Percentiles rank a stretch among this genome's conserved stretches.
These are phyloP conservation scores for Eupristina koningsbergeri DNA, from an alignment of 1,140 invertebrate genomes.

Conservation along the genomic window DNA sequence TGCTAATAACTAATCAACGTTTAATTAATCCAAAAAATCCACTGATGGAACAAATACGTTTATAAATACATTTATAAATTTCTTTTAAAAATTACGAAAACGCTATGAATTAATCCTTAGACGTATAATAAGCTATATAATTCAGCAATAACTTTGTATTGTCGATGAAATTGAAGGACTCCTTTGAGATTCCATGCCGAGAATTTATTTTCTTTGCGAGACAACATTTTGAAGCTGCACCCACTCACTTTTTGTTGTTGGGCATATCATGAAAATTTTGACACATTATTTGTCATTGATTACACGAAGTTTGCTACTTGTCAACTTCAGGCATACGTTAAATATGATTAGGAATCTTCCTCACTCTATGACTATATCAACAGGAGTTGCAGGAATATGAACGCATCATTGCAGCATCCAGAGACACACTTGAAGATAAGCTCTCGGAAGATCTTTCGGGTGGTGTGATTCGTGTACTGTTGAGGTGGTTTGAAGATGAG, in stretches of 20 bases:
- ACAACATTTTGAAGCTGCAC: not conserved
- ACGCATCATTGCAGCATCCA: not conserved
- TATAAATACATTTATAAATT: too few relatives aligned
- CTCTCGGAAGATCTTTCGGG: not conserved
- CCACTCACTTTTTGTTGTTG: not conserved
- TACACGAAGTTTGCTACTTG: constrained; percentile 13
- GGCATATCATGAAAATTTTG: not conserved
- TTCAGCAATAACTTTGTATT: not conserved
- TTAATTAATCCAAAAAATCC: not conserved
- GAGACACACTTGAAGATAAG: not conserved
- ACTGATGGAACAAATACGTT: not conserved
- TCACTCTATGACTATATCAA: not conserved
- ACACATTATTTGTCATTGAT: constrained; percentile 11
- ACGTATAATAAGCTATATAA: too few relatives aligned
- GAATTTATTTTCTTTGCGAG: not conserved
- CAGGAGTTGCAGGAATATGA: not conserved
- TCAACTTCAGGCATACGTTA: constrained; percentile 8
- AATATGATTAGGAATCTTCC: constrained; percentile 2
- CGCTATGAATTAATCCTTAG: too few relatives aligned
- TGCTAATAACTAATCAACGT: too few relatives aligned
- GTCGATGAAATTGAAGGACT: not conserved
- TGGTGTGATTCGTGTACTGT: too few relatives aligned
- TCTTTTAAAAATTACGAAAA: too few relatives aligned
- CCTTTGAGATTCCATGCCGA: not conserved
- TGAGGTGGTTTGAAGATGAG: not conserved